Evolutionary conservation across 2,888 invertebrate species (phyloP).

Genomic region (Agrilus mali): DNA sequence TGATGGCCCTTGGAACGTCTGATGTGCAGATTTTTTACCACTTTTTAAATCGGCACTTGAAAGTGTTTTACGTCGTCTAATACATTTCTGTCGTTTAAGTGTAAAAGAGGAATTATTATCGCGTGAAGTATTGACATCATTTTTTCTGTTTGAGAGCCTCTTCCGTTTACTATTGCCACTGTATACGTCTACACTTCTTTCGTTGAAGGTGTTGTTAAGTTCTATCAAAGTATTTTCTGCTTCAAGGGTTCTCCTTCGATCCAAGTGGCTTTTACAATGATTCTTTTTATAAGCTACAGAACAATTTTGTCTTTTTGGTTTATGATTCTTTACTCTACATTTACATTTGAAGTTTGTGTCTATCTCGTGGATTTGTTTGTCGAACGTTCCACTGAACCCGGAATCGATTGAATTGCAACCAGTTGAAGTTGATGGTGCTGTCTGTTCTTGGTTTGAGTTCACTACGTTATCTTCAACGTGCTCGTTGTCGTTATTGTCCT

Average conservation of each 20-base stretch:
- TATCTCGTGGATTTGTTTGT: constrained; percentile 24
- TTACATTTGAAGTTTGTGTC: constrained; percentile 26
- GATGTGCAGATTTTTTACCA: not conserved
- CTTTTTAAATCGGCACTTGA: not conserved
- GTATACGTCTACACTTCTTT: constrained; percentile 27
- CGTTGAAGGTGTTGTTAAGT: constrained; percentile 28
- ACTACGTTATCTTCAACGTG: constrained; percentile 24
- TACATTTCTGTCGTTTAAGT: constrained; percentile 44
- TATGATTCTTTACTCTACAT: constrained; percentile 20
- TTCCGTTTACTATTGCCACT: constrained; percentile 11
- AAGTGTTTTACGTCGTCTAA: constrained; percentile 37
- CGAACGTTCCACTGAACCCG: constrained; percentile 27
- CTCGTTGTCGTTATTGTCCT: constrained; percentile 23
- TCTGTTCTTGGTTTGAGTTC: constrained; percentile 18
- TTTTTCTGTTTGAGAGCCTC: constrained; percentile 10
- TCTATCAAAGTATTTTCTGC: constrained; percentile 26
- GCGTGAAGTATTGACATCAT: constrained; percentile 13
- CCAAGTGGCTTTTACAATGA: not conserved
- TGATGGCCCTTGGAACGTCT: too few relatives aligned
- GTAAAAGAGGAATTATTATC: constrained; percentile 27
- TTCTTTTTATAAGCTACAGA: too few relatives aligned
- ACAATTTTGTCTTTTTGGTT: not conserved
- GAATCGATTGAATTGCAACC: constrained; percentile 27
- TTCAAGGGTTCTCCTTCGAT: not conserved
- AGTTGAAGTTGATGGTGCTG: constrained; percentile 12